Percentiles rank a stretch among this genome's conserved stretches.
Conservation (phyloP, 2,797 vertebrate genomes). For the Carcharodon carcharias region DNA sequence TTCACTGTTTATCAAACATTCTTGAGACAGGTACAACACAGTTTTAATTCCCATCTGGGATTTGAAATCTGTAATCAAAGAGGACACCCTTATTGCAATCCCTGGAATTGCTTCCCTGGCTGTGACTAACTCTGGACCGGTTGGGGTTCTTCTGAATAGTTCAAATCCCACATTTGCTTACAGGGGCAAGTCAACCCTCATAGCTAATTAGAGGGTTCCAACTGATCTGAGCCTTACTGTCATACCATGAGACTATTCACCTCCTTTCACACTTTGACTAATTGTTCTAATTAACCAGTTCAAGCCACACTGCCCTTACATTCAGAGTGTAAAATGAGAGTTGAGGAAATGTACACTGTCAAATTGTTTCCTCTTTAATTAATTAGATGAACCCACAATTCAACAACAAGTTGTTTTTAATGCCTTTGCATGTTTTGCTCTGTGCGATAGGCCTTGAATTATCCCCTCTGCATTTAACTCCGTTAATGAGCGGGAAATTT, state of each 20-base stretch:
- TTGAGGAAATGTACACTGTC: neutral
- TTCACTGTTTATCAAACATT: neutral
- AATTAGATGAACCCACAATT: neutral
- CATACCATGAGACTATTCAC: neutral
- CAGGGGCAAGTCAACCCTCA: neutral
- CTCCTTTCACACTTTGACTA: neutral
- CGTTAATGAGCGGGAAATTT: neutral
- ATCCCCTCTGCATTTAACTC: neutral
- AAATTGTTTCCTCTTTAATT: neutral
- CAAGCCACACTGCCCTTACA: neutral
- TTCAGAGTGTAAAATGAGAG: neutral
- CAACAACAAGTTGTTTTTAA: neutral
- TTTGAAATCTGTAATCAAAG: too few species aligned
- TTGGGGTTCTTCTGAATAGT: too few species aligned
- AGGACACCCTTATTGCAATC: too few species aligned
- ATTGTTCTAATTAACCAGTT: neutral
- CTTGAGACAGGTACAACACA: neutral
- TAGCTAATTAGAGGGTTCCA: neutral
- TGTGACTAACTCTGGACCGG: too few species aligned
- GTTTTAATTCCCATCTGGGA: neutral
- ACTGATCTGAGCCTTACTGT: neutral
- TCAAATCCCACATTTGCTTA: neutral
- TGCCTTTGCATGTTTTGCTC: neutral
- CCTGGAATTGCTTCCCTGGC: too few species aligned
- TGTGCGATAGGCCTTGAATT: neutral